phyloP scores from a whole-genome alignment of 2,113 vertebrate genomes.

The Trematomus loennbergii region DNA sequence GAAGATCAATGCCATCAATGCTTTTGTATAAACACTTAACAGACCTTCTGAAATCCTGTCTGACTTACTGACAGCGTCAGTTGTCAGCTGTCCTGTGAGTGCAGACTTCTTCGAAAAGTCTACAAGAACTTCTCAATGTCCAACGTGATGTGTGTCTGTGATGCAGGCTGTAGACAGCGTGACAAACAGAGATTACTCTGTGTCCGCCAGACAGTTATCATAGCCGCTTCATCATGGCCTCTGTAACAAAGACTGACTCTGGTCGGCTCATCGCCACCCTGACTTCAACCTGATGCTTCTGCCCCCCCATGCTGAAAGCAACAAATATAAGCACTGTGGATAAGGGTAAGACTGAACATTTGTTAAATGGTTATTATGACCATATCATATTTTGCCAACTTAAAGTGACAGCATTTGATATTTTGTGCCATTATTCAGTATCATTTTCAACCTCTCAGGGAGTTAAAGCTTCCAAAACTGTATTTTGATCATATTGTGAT shows the following conservation, averaged over 20 bases:
- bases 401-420: neutral
- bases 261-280: neutral
- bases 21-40: neutral
- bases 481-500: slow-evolving; percentile 7
- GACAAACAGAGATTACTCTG: slow-evolving; percentile 59
- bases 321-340: slow-evolving; percentile 1
- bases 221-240: slow-evolving; percentile 58
- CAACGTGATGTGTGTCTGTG: slow-evolving; percentile 43
- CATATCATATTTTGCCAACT: neutral
- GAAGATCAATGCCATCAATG: neutral
- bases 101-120: slow-evolving; percentile 27
- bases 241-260: slow-evolving; percentile 33
- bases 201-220: slow-evolving; percentile 58
- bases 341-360: neutral
- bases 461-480: slow-evolving; percentile 5
- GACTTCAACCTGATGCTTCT: slow-evolving; percentile 27
- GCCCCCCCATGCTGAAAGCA: neutral
- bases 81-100: slow-evolving; percentile 21
- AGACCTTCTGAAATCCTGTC: slow-evolving; percentile 11
- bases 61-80: slow-evolving; percentile 9
- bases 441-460: neutral
- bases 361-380: neutral
- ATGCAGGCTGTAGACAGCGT: slow-evolving; percentile 44
- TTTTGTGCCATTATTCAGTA: neutral
- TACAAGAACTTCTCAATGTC: slow-evolving; percentile 48